Percentiles rank a stretch among this genome's conserved stretches.
Conservation (phyloP, 2,888 invertebrate genomes). For the Agapetus fuscipes region DNA sequence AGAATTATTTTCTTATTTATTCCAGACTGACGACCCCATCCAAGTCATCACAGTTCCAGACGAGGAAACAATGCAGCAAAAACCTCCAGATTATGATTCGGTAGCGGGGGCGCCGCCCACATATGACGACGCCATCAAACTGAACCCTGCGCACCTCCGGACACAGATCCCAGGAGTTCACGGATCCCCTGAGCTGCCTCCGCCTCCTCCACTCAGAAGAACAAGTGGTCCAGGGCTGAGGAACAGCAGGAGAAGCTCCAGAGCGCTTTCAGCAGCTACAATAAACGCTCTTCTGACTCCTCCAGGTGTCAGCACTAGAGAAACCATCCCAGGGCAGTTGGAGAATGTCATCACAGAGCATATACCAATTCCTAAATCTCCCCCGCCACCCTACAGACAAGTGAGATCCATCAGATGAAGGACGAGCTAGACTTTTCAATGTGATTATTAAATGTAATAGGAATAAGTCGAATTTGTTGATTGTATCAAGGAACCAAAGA, state of each 20-base stretch:
- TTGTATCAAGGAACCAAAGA: no score
- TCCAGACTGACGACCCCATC: constrained; percentile 55
- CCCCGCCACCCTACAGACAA: constrained; percentile 43
- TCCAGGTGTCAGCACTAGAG: constrained; percentile 22
- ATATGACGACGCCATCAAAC: constrained; percentile 63
- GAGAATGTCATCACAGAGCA: constrained; percentile 25
- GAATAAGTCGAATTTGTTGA: no score
- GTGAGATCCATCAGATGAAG: constrained; percentile 45
- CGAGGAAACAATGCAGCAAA: constrained; percentile 50
- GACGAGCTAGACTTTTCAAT: no score
- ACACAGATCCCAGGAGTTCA: constrained; percentile 23
- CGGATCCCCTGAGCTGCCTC: neutral
- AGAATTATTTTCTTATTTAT: no score
- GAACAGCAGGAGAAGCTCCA: constrained; percentile 2
- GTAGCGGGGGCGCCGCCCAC: constrained; percentile 60
- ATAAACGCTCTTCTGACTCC: constrained; percentile 24
- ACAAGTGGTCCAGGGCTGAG: constrained; percentile 3
- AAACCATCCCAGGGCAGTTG: constrained; percentile 21
- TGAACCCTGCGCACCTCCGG: constrained; percentile 49
- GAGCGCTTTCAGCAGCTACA: constrained; percentile 31
- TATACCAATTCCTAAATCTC: constrained; percentile 41
- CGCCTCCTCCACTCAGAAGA: constrained; percentile 3
- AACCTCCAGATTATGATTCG: constrained; percentile 63
- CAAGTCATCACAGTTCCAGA: constrained; percentile 56
- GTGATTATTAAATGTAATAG: no score